These are phyloP conservation scores for Coturnix japonica DNA, from an alignment of 2,113 vertebrate species.

Conservation along the genomic window DNA sequence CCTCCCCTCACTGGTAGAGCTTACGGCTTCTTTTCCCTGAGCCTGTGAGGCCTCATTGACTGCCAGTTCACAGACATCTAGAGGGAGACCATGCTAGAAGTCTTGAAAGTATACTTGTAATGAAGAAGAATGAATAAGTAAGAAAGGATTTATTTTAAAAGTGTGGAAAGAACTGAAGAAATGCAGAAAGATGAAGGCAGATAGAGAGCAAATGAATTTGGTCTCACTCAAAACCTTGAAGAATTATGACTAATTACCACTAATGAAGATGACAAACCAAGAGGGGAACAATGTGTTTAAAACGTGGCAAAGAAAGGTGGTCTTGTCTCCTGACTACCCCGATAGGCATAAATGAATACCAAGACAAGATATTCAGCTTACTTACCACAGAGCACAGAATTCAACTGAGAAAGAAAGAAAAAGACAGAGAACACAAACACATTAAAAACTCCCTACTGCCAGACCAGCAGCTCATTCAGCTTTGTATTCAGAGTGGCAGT, in stretches of 20 bases:
- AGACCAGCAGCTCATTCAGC: neutral
- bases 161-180: neutral
- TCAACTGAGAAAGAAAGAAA: neutral
- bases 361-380: neutral
- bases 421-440: neutral
- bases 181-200: neutral
- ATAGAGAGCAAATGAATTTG: neutral
- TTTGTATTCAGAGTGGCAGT: neutral
- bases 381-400: neutral
- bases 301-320: neutral
- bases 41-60: neutral
- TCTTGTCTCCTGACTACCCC: neutral
- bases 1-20: neutral
- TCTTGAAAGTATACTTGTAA: neutral
- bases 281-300: neutral
- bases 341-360: neutral
- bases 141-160: neutral
- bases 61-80: neutral
- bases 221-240: neutral
- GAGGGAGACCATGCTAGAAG: rapidly evolving
- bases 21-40: neutral
- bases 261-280: neutral
- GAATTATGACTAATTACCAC: neutral
- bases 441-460: neutral
- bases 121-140: neutral